Base-by-base conservation (phyloP, 1,140 invertebrate species). In the Helicorthomorpha holstii region DNA sequence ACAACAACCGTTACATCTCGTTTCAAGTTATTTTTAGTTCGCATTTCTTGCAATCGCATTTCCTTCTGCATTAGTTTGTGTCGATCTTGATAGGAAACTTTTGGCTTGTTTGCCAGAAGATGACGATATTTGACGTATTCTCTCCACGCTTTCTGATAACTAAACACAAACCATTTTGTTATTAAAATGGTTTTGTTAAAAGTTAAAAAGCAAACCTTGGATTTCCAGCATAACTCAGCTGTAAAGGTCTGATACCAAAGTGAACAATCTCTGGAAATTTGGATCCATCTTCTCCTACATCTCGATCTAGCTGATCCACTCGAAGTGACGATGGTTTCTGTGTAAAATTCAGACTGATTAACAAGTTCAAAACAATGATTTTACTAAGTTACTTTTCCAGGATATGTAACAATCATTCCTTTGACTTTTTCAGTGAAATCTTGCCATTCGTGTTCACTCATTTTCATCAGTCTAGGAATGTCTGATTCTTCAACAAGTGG, bases 51-150 rank as follows among this genome's bases (percentile, higher is more conserved):
- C 0, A 98, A 66, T 34, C 80, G 80, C 45, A 84, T 82, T 63
- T 98, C 92, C 66, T 94, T 93, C 0, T 80, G 76, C 57, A 85
- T 78, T 3, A 98, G 66, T 63, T 89, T 92, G 46, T 87, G 75
- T 59, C 91, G 87, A 65, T 97, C 93, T 58, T 87, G 84, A 59
- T 79, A 83, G 0, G 82, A 81, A 0, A 93, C 86, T 67, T 95
- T 96, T 0, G 90, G 83, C 82, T 96, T 96, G 61, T 94, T 95
- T 2, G 89, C 90, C 24, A 97, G 72, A 2, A 97, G 67, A 69
- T 98, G 92, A 0, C 91, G 79, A 66, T 89, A 94, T 67, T 98
- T 97, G 0, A 96, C 88, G 67, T 94, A 97, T 66, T 93, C 85
- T 23, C 87, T 70, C 89, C 90, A 96, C 0, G 86, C 85, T 71